Evolutionary conservation across 2,797 vertebrate genomes (phyloP).

Genomic region (Oophaga sylvatica): DNA sequence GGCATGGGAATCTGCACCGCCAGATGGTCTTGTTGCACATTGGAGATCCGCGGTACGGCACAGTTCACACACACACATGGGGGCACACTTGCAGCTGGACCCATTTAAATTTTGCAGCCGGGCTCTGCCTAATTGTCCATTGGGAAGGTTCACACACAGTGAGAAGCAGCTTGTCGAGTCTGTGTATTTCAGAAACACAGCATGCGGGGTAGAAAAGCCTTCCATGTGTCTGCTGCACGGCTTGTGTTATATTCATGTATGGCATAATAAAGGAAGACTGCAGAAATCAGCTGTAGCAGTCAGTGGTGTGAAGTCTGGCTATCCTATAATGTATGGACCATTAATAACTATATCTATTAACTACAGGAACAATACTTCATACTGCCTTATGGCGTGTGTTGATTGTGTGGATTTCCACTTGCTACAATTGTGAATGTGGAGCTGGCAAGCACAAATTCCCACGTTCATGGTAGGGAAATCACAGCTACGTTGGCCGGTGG

Average conservation of each 20-base stretch:
- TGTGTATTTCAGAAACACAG: not conserved
- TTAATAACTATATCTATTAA: not conserved
- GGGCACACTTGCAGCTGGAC: not conserved
- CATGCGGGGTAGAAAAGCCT: not conserved
- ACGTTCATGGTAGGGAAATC: too few species aligned
- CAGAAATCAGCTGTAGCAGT: slow-evolving; percentile 1
- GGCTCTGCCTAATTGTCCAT: not conserved
- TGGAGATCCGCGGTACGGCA: not conserved
- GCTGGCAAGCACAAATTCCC: too few species aligned
- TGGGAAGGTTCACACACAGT: not conserved
- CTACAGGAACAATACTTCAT: not conserved
- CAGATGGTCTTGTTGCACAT: not conserved
- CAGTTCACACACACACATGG: not conserved
- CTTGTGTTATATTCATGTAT: not conserved
- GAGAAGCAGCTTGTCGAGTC: not conserved
- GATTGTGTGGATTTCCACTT: not conserved
- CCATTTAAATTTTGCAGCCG: not conserved
- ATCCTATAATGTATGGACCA: not conserved
- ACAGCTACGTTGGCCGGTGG: too few species aligned
- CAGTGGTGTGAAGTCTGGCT: not conserved
- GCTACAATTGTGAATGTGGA: not conserved
- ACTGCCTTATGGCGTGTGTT: not conserved
- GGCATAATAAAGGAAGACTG: not conserved
- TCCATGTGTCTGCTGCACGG: not conserved
- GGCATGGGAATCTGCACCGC: not conserved